Evolutionary conservation across 2,113 vertebrate genomes (phyloP), one percentile per base, ranked within the genome.

Genomic region (Lagopus leucura): DNA sequence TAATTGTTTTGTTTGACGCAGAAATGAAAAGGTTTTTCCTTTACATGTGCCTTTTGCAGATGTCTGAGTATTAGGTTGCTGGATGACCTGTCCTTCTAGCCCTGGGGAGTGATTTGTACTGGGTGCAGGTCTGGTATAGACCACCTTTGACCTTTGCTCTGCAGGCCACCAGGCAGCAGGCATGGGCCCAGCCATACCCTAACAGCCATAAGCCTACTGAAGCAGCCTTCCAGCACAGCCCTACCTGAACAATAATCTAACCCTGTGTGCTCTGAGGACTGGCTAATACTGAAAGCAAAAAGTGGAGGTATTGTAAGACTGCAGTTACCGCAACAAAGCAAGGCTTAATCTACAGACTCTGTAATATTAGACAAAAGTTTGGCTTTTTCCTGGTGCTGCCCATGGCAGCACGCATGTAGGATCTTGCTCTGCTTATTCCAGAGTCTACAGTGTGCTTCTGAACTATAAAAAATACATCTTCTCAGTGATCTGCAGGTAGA

Each of bases 1-100:
- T 87, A 79, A 48, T 0, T 0, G 3, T 76, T 78, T 27, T 36
- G 10, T 10, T 5, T 25, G 84, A 52, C 15, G 8, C 11, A 82
- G 43, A 90, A 64, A 54, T 18, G 0, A 60, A 71, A n/a, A 55
- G 6, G 2, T 43, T 82, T 81, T 36, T 77, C 12, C 5, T 70
- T 16, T 69, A 5, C 6, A 14, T 24, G 19, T 25, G 9, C 17
- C 2, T 32, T 50, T 77, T 48, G 27, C 5, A 57, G 14, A 30
- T n/a, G 7, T n/a, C 1, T 34, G n/a, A 30, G 6, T 34, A 63
- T 72, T 70, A 76, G 48, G 13, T 52, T 28, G 36, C 28, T 10
- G 6, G 22, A 76, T 38, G 63, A 76, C 54, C n/a, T 63, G 45
- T 12, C 7, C 64, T 82, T n/a, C 11, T 54, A 15, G 7, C 30